Conservation (phyloP, 1,140 invertebrate species). For the Rhagoletis pomonella region DNA sequence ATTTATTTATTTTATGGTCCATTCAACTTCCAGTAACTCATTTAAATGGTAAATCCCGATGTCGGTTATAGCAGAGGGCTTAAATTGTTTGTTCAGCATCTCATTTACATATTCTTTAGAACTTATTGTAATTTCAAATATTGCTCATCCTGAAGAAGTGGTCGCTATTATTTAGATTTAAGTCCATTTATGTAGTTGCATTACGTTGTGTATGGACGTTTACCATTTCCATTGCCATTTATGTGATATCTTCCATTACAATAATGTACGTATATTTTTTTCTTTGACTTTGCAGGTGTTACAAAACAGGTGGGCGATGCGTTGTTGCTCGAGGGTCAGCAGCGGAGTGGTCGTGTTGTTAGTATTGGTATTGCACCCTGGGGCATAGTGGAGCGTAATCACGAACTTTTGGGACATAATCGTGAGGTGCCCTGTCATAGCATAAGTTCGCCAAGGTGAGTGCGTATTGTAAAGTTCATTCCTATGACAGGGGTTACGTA, state of each 20-base stretch:
- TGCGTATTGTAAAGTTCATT: neutral
- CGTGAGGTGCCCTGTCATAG: constrained; percentile 90
- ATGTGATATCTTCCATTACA: neutral
- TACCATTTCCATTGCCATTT: neutral
- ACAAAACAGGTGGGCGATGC: constrained; percentile 96
- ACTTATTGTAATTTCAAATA: neutral
- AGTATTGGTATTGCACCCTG: constrained; percentile 98
- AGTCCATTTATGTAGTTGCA: neutral
- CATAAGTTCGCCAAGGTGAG: constrained; percentile 87
- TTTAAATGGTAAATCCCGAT: neutral
- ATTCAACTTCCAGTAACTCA: neutral
- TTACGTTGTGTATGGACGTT: neutral
- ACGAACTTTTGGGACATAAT: constrained; percentile 90
- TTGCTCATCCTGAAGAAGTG: neutral
- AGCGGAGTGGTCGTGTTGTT: constrained; percentile 91
- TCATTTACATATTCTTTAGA: neutral
- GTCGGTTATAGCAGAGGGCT: neutral
- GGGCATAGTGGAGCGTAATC: constrained; percentile 96
- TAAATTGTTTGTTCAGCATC: constrained; percentile 24
- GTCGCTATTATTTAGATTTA: neutral
- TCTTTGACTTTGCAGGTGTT: constrained; percentile 81
- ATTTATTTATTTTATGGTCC: neutral
- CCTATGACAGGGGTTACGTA: neutral
- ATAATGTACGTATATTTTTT: neutral
- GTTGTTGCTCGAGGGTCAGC: constrained; percentile 88